Base-by-base conservation (phyloP, 2,888 invertebrate genomes). In the Hirtodrosophila cameraria region DNA sequence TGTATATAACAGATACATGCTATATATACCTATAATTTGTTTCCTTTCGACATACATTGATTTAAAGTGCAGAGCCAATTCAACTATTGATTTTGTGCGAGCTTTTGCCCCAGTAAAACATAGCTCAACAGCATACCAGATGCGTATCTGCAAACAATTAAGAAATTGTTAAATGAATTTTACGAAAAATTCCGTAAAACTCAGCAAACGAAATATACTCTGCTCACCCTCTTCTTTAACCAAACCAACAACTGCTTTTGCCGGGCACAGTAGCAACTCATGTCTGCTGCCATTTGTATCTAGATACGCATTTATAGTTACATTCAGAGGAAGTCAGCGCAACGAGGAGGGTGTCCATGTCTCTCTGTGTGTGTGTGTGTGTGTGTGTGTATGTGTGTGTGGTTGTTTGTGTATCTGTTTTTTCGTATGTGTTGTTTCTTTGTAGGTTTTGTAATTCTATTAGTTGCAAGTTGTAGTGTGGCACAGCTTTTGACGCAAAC, bases 61-160 rank as follows among this genome's bases (percentile, higher is more conserved):
- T 84, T 80, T 81, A 75, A 73, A 84, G 70, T 54, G 67, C 62
- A 30, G 18, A 46, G 55, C 76, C 58, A 70, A 74, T 72, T 68
- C 65, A 36, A 30, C 38, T 73, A 75, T 75, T 59, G 75, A 75
- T 75, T 75, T 78, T 58, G 50, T 36, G 15, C 8, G 41, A 12
- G 20, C n/a, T 31, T 6, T 46, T 58, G 38, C 16, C 23, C 62
- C 25, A 54, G 49, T 52, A 41, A 57, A 31, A 35, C 28, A 18
- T 23, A 42, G 12, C 16, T 31, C 27, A 16, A 27, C 23, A n/a
- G 39, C 53, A 31, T 67, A 55, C 38, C 68, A 83, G 81, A 81
- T 86, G 78, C 63, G 81, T 83, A 83, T 86, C 86, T 74, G 81
- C 78, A 86, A 79, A 79, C 83, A 83, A 83, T 83, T 83, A 83